Evolutionary conservation across 2,113 vertebrate species (phyloP).

Genomic region (Vulpes ferrilata): DNA sequence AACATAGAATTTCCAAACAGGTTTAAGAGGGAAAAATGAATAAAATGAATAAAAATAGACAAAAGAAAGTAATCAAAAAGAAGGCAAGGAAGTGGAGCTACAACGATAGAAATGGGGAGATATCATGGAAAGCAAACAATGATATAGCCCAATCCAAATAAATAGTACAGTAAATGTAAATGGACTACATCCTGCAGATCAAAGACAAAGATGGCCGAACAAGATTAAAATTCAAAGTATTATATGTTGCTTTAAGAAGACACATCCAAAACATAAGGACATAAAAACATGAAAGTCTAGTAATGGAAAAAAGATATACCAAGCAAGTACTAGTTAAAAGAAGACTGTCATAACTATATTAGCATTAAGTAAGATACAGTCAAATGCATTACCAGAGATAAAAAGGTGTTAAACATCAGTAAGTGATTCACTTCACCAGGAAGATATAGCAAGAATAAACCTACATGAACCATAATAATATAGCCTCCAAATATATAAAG

Average conservation of each 20-base stretch:
- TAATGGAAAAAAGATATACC: background rate
- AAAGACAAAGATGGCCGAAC: background rate
- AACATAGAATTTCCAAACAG: background rate
- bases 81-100: background rate
- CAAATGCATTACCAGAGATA: background rate
- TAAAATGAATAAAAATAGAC: background rate
- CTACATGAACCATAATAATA: background rate
- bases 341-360: background rate
- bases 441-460: background rate
- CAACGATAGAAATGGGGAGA: background rate
- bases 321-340: background rate
- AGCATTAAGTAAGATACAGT: background rate
- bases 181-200: background rate
- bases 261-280: background rate
- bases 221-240: background rate
- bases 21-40: background rate
- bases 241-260: background rate
- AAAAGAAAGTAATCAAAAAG: background rate
- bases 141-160: background rate
- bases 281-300: background rate
- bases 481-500: background rate
- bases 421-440: background rate
- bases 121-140: background rate
- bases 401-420: background rate
- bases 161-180: constrained; percentile 7